Evolutionary conservation across 2,888 invertebrate genomes (phyloP), one percentile per base, ranked within the genome.

Genomic region (Habrosyne pyritoides): DNA sequence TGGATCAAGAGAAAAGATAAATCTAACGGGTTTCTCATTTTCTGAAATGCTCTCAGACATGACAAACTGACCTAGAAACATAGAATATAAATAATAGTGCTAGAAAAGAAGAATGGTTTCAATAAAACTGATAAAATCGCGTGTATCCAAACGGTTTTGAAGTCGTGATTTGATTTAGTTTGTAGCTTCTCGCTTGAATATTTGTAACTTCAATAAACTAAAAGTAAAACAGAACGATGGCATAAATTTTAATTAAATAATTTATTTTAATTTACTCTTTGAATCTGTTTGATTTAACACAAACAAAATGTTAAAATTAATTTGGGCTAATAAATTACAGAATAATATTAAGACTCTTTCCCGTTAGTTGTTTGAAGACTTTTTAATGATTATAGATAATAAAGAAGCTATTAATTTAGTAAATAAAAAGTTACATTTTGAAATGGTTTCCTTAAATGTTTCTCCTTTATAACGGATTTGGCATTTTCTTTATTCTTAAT

Each of bases 21-120:
- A 18, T 42, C 18, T 8, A 42, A 2, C 8, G 42, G 8, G 14
- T 1, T 42, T 42, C 8, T 42, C 42, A 42, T 18, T 42, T 42
- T 42, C 18, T 42, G 42, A 42, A 42, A 42, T 18, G 18, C 18
- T 42, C 42, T 42, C 42, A 42, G 42, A 42, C 18, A 42, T 42
- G 42, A 42, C 42, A 18, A 42, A 42, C 18, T 42, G 42, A 42
- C 42, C 42, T 42, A 42, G 18, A 42, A 42, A 42, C 42, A 42
- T 42, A 42, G 18, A 42, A 42, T 42, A 42, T 36, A 36, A 36
- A 42, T 42, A 42, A 42, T 42, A 42, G 42, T 42, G n/a, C 7
- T 42, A 14, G 14, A 42, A 42, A 42, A 18, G 42, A 18, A 18
- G 42, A 42, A 42, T 42, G 18, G 42, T 42, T 42, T 8, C 18